Conservation (phyloP, 2,888 invertebrate genomes). For the Drosophila robusta region DNA sequence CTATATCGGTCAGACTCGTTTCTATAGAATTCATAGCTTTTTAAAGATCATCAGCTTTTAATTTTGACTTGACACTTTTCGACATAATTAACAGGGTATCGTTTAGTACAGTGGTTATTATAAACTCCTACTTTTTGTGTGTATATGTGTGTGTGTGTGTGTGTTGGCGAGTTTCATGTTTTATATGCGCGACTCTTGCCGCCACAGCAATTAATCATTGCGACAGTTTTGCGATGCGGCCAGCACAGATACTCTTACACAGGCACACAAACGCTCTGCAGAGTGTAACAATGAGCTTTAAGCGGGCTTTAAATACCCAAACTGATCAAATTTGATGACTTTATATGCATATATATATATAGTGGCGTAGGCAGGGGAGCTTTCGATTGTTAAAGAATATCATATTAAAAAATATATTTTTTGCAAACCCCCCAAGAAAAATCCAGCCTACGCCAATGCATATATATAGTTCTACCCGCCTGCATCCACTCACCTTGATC, state of each 20-base stretch:
- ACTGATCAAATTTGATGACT: slow-evolving; percentile 3
- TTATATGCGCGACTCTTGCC: slow-evolving; percentile 80
- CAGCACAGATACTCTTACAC: slow-evolving; percentile 35
- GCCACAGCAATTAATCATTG: slow-evolving; percentile 78
- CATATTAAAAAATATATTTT: too few relatives aligned
- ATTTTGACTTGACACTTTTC: too few relatives aligned
- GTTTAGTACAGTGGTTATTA: background rate
- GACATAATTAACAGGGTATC: slow-evolving; percentile 48
- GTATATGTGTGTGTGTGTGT: slow-evolving; percentile 8
- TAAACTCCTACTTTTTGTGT: slow-evolving; percentile 1
- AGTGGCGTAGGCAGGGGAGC: too few relatives aligned
- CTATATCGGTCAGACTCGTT: too few relatives aligned
- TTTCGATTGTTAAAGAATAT: too few relatives aligned
- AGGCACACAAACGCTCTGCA: slow-evolving; percentile 7
- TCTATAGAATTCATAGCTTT: too few relatives aligned
- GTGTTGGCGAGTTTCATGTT: slow-evolving; percentile 54
- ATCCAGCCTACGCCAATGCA: too few relatives aligned
- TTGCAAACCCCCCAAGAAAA: too few relatives aligned
- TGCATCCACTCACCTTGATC: slow-evolving; percentile 90
- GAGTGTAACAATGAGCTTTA: slow-evolving; percentile 32
- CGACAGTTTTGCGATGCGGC: slow-evolving; percentile 75
- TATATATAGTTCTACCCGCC: background rate
- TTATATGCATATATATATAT: too few relatives aligned
- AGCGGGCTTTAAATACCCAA: slow-evolving; percentile 6
- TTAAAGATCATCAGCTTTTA: too few relatives aligned